These are phyloP conservation scores for Limnephilus lunatus DNA, from an alignment of 2,888 invertebrate species.

Conservation along the genomic window DNA sequence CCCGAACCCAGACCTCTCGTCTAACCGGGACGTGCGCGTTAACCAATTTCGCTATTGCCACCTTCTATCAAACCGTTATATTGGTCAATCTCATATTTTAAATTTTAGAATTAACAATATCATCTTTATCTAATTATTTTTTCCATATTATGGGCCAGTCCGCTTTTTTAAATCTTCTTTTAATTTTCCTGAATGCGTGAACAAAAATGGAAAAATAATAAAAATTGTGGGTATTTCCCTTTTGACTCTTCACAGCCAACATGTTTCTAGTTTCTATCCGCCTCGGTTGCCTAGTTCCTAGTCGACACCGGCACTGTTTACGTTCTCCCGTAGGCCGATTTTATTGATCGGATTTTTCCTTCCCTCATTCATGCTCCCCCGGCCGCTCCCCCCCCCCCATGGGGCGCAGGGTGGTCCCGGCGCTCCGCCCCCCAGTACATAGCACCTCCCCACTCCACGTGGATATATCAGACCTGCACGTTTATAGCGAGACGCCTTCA, in stretches of 20 bases:
- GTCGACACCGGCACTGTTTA: constrained; percentile 43
- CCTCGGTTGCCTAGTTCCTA: constrained; percentile 19
- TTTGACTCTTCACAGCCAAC: background rate
- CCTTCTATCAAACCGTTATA: too few relatives aligned
- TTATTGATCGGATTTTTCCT: constrained; percentile 57
- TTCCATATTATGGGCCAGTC: too few relatives aligned
- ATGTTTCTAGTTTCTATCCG: background rate
- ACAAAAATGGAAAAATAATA: too few relatives aligned
- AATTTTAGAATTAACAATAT: too few relatives aligned
- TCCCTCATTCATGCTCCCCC: constrained; percentile 55
- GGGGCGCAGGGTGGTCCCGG: background rate
- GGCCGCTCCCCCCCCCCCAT: background rate
- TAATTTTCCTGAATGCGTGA: background rate
- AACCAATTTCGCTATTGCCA: too few relatives aligned
- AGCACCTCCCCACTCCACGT: constrained; percentile 10
- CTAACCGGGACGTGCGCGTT: too few relatives aligned
- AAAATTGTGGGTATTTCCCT: background rate
- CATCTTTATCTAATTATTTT: too few relatives aligned
- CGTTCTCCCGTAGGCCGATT: constrained; percentile 47
- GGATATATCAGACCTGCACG: constrained; percentile 26
- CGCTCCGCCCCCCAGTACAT: background rate
- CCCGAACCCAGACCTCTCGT: too few relatives aligned
- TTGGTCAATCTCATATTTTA: too few relatives aligned
- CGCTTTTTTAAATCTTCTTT: too few relatives aligned
- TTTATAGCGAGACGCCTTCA: background rate